Evolutionary conservation across 1,140 invertebrate genomes (phyloP).

Genomic region (Latrodectus geometricus): DNA sequence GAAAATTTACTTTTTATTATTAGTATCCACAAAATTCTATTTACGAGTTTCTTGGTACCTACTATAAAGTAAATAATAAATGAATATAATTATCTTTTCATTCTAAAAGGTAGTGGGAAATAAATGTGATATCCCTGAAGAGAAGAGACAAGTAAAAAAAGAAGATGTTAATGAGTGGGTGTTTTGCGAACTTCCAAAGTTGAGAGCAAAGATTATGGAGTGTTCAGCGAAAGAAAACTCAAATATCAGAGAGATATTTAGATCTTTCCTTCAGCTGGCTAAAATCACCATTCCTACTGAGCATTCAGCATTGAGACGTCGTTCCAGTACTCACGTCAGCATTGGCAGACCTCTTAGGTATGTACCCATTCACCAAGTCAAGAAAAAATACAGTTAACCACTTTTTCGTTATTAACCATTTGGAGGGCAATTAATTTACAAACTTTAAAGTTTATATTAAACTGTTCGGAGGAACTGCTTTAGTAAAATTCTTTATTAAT

Average conservation of each 20-base stretch:
- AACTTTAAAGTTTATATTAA: no score
- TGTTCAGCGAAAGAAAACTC: constrained; percentile 83
- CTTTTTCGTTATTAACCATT: no score
- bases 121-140: constrained; percentile 79
- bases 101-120: constrained; percentile 76
- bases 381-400: no score
- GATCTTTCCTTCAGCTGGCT: constrained; percentile 66
- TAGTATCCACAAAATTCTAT: no score
- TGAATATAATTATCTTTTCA: neutral
- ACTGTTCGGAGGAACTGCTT: no score
- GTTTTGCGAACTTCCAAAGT: constrained; percentile 77
- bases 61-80: neutral
- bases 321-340: constrained; percentile 42
- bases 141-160: constrained; percentile 72
- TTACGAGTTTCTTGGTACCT: neutral
- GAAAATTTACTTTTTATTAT: no score
- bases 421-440: no score
- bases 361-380: neutral
- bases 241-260: constrained; percentile 79
- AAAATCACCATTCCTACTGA: constrained; percentile 63
- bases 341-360: constrained; percentile 46
- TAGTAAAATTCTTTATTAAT: no score
- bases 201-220: constrained; percentile 72
- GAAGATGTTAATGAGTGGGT: constrained; percentile 86
- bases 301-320: constrained; percentile 70